These are phyloP conservation scores for Mamestra configurata DNA, from an alignment of 1,140 invertebrate species.

Conservation along the genomic window DNA sequence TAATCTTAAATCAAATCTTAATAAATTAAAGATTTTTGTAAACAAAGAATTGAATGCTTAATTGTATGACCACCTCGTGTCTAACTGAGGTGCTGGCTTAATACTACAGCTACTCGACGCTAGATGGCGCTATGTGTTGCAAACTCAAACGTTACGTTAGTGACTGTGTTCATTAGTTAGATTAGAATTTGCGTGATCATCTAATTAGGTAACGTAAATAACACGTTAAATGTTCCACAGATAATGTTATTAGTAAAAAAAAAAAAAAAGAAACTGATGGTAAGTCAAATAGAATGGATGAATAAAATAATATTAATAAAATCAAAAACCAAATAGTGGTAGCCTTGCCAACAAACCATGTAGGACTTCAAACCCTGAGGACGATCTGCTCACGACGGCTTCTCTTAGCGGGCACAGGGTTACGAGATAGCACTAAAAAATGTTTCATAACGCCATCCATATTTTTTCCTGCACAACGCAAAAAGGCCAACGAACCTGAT, in stretches of 20 bases:
- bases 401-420: slow-evolving; percentile 67
- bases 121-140: slow-evolving; percentile 67
- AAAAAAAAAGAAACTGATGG: background rate
- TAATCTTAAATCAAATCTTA: background rate
- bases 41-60: background rate
- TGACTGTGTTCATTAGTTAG: background rate
- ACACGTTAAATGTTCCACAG: slow-evolving; percentile 7
- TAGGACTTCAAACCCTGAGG: slow-evolving; percentile 80
- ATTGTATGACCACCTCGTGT: background rate
- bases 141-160: slow-evolving; percentile 13
- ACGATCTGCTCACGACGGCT: slow-evolving; percentile 71
- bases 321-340: slow-evolving; percentile 51
- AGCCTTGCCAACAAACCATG: slow-evolving; percentile 81
- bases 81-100: background rate
- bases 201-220: slow-evolving; percentile 18
- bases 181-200: slow-evolving; percentile 18
- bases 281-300: slow-evolving; percentile 12
- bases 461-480: slow-evolving; percentile 44
- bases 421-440: slow-evolving; percentile 57
- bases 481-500: slow-evolving; percentile 47
- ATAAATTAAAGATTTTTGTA: too few relatives aligned
- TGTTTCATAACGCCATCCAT: slow-evolving; percentile 57
- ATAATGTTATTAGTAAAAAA: slow-evolving; percentile 25
- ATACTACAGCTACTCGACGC: slow-evolving; percentile 62
- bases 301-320: slow-evolving; percentile 44